Conservation (phyloP, 2,113 vertebrate species). For the Pollimyrus isidori region DNA sequence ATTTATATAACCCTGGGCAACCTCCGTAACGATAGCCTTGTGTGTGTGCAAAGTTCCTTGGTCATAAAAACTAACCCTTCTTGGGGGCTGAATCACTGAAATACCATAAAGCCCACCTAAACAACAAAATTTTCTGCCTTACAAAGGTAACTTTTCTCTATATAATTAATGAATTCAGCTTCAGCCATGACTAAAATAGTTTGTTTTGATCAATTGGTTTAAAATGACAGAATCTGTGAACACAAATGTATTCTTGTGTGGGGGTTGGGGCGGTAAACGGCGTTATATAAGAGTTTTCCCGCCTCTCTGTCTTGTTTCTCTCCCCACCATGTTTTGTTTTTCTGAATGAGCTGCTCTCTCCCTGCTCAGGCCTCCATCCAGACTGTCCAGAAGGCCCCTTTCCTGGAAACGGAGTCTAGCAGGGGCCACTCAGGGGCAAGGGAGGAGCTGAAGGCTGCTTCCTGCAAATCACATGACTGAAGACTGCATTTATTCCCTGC, state of each 20-base stretch:
- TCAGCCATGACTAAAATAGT: background rate
- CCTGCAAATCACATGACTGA: slow-evolving; percentile 34
- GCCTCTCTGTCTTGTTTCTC: slow-evolving; percentile 5
- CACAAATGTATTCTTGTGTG: background rate
- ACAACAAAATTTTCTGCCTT: background rate
- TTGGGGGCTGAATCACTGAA: background rate
- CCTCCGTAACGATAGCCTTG: background rate
- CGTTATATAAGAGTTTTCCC: slow-evolving; percentile 26
- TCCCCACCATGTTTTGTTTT: slow-evolving; percentile 20
- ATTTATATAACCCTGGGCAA: background rate
- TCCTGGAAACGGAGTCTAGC: slow-evolving; percentile 20
- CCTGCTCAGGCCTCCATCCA: slow-evolving; percentile 22
- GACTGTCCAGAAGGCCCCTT: slow-evolving; percentile 26
- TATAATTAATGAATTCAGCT: background rate
- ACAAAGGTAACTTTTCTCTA: background rate
- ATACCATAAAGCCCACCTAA: background rate
- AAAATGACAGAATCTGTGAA: background rate
- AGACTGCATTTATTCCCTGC: slow-evolving; percentile 6
- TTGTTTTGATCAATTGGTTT: background rate
- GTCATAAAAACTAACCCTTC: background rate
- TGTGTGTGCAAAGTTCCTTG: background rate
- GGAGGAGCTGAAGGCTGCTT: slow-evolving; percentile 11
- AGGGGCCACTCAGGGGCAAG: slow-evolving; percentile 30
- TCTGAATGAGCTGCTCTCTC: slow-evolving; percentile 21
- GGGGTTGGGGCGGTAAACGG: background rate